Evolutionary conservation across 2,113 vertebrate species (phyloP).

Genomic region (Podarcis raffonei): DNA sequence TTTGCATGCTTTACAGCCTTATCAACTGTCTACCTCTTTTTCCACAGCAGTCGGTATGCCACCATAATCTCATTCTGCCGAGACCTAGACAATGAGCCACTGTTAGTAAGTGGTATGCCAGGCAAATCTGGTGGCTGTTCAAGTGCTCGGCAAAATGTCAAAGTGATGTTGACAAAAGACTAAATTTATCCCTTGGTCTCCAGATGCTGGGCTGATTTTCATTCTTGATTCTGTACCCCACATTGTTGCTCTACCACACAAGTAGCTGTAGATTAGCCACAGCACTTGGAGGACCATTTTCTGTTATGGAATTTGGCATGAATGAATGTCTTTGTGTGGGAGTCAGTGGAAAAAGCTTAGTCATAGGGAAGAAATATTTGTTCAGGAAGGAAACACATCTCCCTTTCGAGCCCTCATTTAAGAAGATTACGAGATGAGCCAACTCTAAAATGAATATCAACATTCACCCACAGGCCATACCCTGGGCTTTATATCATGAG

Average conservation of each 20-base stretch:
- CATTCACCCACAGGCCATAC: neutral
- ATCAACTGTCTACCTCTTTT: neutral
- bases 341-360: neutral
- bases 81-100: neutral
- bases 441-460: slow-evolving; percentile 9
- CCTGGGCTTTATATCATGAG: neutral
- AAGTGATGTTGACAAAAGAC: neutral
- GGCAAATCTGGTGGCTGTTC: neutral
- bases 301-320: neutral
- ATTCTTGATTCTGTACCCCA: fast-evolving
- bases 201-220: neutral
- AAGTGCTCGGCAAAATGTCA: slow-evolving; percentile 10
- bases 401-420: fast-evolving
- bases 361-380: slow-evolving; percentile 22
- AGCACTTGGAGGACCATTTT: neutral
- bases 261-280: neutral
- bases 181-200: neutral
- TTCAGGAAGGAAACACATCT: neutral
- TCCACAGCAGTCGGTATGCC: neutral
- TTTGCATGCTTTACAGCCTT: neutral
- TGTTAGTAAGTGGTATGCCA: neutral
- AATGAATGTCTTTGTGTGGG: slow-evolving; percentile 8
- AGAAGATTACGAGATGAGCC: slow-evolving; percentile 9
- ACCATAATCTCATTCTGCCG: neutral
- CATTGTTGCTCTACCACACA: neutral